These are phyloP conservation scores for Epinephelus lanceolatus DNA, from an alignment of 2,113 vertebrate species.

Conservation along the genomic window DNA sequence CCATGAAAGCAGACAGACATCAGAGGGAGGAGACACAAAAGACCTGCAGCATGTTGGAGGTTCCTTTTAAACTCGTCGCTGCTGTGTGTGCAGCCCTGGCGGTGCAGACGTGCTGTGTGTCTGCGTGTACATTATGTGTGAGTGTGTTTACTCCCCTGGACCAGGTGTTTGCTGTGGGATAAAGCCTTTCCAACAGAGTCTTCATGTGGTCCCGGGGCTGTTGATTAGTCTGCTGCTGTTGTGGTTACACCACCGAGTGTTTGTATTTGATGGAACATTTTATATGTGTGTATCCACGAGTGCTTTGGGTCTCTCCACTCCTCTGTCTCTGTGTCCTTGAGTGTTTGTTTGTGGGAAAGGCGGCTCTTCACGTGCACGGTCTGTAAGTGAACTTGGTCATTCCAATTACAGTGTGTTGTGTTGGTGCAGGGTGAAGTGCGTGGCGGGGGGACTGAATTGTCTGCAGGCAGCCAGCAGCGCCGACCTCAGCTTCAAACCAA, in stretches of 20 bases:
- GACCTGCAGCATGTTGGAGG: background rate
- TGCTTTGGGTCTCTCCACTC: background rate
- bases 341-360: background rate
- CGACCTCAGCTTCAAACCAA: constrained; percentile 15
- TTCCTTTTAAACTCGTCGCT: background rate
- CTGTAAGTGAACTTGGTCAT: constrained; percentile 2
- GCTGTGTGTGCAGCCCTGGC: no score
- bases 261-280: background rate
- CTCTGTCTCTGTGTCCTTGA: constrained; percentile 1
- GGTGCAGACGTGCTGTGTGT: background rate
- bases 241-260: constrained; percentile 4
- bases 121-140: background rate
- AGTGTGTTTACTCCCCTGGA: constrained; percentile 10
- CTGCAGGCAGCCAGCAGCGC: constrained; percentile 30
- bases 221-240: constrained; percentile 56
- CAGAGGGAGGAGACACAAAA: constrained; percentile 4
- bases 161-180: constrained; percentile 63
- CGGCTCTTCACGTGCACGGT: background rate
- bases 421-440: constrained; percentile 16
- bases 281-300: background rate
- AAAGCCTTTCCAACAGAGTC: constrained; percentile 24
- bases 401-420: constrained; percentile 32
- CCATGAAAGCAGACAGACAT: constrained; percentile 1
- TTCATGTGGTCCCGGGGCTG: constrained; percentile 37
- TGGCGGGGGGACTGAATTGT: constrained; percentile 25